These are phyloP conservation scores for Eueides isabella DNA, from an alignment of 1,140 invertebrate genomes.

Conservation along the genomic window DNA sequence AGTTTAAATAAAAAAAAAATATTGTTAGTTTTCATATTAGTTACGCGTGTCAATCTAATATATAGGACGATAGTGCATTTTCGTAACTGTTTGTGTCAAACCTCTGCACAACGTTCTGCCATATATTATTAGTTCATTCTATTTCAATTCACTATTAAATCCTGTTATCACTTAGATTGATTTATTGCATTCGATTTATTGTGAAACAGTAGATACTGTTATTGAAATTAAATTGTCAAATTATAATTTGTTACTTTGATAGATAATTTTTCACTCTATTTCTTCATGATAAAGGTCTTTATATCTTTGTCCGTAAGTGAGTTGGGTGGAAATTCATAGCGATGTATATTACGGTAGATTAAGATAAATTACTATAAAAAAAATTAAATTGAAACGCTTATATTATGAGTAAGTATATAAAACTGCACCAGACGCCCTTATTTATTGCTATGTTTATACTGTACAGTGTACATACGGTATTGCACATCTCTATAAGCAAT, in stretches of 20 bases:
- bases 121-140: slow-evolving; percentile 28
- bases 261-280: background rate
- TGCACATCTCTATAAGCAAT: slow-evolving; percentile 16
- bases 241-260: background rate
- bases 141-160: slow-evolving; percentile 30
- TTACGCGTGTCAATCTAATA: slow-evolving; percentile 33
- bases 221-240: background rate
- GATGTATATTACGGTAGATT: background rate
- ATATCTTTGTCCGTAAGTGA: too few relatives aligned
- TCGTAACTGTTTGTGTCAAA: slow-evolving; percentile 30
- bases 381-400: background rate
- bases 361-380: background rate
- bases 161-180: slow-evolving; percentile 23
- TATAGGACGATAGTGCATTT: slow-evolving; percentile 32
- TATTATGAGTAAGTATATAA: background rate
- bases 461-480: slow-evolving; percentile 19
- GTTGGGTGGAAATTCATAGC: background rate
- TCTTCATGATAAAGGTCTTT: background rate
- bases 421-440: background rate
- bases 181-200: slow-evolving; percentile 25
- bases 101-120: slow-evolving; percentile 14
- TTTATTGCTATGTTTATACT: background rate
- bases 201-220: background rate
- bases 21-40: slow-evolving; percentile 26
- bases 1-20: too few relatives aligned